These are phyloP conservation scores for Crypturellus tataupa DNA, from an alignment of 2,797 vertebrate species.

Conservation along the genomic window DNA sequence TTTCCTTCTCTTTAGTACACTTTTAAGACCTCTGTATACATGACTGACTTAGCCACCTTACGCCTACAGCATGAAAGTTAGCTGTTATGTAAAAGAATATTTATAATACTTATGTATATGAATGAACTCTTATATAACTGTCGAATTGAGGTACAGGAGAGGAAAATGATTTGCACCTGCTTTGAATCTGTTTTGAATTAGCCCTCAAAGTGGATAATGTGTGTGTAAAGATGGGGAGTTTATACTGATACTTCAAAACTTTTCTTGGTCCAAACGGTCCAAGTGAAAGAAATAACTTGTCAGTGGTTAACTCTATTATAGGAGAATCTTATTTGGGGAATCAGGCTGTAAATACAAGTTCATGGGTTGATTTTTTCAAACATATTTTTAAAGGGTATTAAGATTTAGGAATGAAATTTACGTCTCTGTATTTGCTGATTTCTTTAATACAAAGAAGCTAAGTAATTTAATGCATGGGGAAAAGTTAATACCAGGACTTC, in stretches of 20 bases:
- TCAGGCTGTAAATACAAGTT: not conserved
- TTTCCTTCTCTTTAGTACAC: not conserved
- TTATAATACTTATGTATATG: not conserved
- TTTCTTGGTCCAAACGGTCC: not conserved
- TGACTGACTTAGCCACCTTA: not conserved
- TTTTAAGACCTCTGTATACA: not conserved
- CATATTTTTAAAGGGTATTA: constrained; percentile 6
- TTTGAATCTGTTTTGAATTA: not conserved
- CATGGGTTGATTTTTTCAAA: not conserved
- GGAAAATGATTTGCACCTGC: not conserved
- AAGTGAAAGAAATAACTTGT: not conserved
- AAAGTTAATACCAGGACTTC: not conserved
- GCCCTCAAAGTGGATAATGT: not conserved
- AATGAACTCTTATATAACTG: not conserved
- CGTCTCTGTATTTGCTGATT: not conserved
- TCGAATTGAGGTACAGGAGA: not conserved
- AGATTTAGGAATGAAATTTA: constrained; percentile 27
- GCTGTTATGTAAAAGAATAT: not conserved
- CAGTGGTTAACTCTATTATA: not conserved
- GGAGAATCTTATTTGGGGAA: not conserved
- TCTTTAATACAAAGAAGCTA: not conserved
- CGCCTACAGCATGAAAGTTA: not conserved
- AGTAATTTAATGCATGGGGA: not conserved
- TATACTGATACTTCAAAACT: not conserved
- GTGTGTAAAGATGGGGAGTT: not conserved